Percentiles rank a stretch among this genome's conserved stretches.
These are phyloP conservation scores for Subacronicta megacephala DNA, from an alignment of 2,888 invertebrate species.

Conservation along the genomic window DNA sequence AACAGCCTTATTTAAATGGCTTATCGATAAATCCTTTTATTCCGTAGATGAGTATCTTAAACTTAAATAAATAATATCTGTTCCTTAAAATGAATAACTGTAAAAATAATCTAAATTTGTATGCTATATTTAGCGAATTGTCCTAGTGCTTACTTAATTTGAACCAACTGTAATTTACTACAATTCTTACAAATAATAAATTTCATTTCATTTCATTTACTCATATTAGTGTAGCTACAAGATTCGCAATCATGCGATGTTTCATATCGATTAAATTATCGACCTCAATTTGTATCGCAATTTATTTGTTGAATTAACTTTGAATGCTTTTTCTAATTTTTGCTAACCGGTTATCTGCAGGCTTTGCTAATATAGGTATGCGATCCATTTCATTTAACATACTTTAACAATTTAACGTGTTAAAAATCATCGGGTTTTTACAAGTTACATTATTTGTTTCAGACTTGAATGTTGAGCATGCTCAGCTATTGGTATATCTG, in stretches of 20 bases:
- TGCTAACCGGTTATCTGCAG: conserved; percentile 43
- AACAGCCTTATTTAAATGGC: too few relatives aligned
- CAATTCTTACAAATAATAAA: too few relatives aligned
- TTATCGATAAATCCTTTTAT: too few relatives aligned
- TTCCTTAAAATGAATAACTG: too few relatives aligned
- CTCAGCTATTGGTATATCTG: conserved; percentile 96
- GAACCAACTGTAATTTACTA: too few relatives aligned
- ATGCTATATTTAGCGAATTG: too few relatives aligned
- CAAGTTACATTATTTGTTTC: conserved; percentile 59
- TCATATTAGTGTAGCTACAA: neutral
- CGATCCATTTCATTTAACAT: conserved; percentile 62
- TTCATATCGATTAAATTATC: neutral
- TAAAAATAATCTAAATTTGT: too few relatives aligned
- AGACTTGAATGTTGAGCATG: conserved; percentile 98
- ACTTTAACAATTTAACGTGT: neutral
- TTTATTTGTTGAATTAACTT: conserved; percentile 23
- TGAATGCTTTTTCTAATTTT: conserved; percentile 50
- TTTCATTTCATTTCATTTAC: too few relatives aligned
- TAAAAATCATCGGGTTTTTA: neutral
- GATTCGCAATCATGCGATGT: neutral
- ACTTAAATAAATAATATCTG: too few relatives aligned
- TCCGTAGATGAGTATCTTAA: too few relatives aligned
- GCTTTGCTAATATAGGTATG: conserved; percentile 57
- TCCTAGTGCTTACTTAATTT: too few relatives aligned
- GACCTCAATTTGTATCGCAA: neutral